A percentile compares a stretch with the other conserved stretches of the same genome.
Conservation (phyloP, 1,140 invertebrate species). For the Macrobrachium rosenbergii region DNA sequence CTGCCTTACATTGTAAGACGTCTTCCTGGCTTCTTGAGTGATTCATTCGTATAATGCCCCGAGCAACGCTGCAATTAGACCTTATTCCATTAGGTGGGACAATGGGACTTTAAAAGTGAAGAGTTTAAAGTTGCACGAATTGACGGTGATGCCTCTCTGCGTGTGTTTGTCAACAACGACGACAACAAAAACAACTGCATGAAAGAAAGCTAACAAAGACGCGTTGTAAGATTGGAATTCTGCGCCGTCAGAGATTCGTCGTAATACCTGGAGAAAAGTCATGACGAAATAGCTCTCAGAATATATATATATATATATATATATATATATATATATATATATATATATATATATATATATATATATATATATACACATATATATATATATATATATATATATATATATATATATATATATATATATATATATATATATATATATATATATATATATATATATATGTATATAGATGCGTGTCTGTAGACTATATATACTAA, state of each 20-base stretch:
- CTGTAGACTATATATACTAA: too few relatives aligned
- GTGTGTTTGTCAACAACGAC: background rate
- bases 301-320: background rate
- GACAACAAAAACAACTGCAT: background rate
- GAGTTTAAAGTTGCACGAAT: too few relatives aligned
- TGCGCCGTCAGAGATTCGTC: too few relatives aligned
- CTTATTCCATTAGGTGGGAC: too few relatives aligned
- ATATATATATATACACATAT: background rate
- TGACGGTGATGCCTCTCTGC: too few relatives aligned
- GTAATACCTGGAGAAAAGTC: too few relatives aligned
- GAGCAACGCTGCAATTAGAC: too few relatives aligned
- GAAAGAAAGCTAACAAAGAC: background rate
- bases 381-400: conserved; percentile 10
- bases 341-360: conserved; percentile 2
- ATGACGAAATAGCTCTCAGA: too few relatives aligned
- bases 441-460: background rate
- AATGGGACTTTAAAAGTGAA: too few relatives aligned
- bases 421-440: background rate
- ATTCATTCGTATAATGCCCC: too few relatives aligned
- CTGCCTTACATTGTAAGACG: too few relatives aligned
- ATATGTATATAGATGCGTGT: background rate
- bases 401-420: conserved; percentile 5
- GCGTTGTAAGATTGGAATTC: background rate
- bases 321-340: background rate
- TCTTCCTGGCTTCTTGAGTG: too few relatives aligned